Conservation (phyloP, 1,140 invertebrate genomes). For the Augochlora pura region DNA sequence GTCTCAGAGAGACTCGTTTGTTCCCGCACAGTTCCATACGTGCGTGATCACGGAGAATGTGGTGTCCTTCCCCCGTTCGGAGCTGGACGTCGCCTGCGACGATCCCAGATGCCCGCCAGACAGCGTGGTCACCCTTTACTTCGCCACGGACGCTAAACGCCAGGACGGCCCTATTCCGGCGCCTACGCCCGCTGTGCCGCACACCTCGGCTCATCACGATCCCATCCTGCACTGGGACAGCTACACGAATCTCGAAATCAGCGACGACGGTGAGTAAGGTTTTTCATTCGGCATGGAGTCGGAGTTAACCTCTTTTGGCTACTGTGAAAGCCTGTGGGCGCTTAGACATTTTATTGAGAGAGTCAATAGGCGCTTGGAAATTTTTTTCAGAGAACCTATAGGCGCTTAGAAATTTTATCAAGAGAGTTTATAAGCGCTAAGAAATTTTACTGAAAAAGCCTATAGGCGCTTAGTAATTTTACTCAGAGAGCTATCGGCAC, state of each 20-base stretch:
- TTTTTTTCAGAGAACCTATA: no score
- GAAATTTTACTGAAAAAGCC: no score
- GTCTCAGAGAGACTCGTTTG: not conserved
- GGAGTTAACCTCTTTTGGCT: no score
- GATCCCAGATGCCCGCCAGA: constrained; percentile 87
- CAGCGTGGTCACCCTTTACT: constrained; percentile 92
- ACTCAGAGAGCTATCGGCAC: no score
- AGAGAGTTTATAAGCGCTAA: no score
- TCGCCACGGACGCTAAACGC: constrained; percentile 81
- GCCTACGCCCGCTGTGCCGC: constrained; percentile 86
- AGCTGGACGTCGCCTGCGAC: constrained; percentile 91
- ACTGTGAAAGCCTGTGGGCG: no score
- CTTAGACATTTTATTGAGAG: no score
- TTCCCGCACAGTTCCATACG: constrained; percentile 93
- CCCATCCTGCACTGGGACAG: constrained; percentile 90
- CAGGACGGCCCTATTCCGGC: constrained; percentile 85
- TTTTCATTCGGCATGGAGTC: no score
- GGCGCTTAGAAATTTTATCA: no score
- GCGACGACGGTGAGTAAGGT: constrained; percentile 78
- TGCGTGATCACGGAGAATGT: constrained; percentile 92
- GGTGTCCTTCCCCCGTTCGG: constrained; percentile 90
- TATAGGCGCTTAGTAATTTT: no score
- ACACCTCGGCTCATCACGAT: constrained; percentile 84
- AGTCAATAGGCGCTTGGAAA: no score
- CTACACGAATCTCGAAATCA: constrained; percentile 87